phyloP scores from a whole-genome alignment of 92 coral and sea anemone genomes.

The Pocillopora grandis region DNA sequence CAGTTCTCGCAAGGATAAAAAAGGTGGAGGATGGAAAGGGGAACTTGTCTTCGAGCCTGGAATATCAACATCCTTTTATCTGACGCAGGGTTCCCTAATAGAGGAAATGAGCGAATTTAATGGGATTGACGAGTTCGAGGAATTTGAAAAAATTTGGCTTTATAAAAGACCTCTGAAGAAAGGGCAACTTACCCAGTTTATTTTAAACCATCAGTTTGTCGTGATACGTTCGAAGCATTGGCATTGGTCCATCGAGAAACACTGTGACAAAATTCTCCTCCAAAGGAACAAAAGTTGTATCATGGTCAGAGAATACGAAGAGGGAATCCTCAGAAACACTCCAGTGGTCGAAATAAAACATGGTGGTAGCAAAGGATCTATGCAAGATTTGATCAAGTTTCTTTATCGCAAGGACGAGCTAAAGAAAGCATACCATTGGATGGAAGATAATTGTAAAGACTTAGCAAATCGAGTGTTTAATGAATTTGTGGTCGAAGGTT shows the following conservation, averaged over 20 bases:
- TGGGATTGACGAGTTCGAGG: background rate
- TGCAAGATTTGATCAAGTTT: background rate
- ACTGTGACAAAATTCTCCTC: too few relatives aligned
- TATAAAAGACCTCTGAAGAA: background rate
- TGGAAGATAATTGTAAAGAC: background rate
- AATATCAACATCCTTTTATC: too few relatives aligned
- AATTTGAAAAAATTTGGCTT: conserved; percentile 9
- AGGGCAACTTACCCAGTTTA: conserved; percentile 3
- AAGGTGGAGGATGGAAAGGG: too few relatives aligned
- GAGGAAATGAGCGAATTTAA: background rate
- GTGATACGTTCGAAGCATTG: too few relatives aligned
- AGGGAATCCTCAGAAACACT: too few relatives aligned
- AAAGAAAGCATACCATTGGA: background rate
- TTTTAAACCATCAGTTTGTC: too few relatives aligned
- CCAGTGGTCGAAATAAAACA: background rate
- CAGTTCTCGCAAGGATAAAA: too few relatives aligned
- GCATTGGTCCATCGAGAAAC: too few relatives aligned
- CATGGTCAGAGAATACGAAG: too few relatives aligned
- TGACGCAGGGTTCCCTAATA: background rate
- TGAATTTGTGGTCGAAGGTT: background rate
- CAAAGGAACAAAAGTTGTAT: too few relatives aligned
- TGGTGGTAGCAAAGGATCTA: background rate
- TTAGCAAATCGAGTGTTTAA: conserved; percentile 7
- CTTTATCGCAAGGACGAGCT: background rate
- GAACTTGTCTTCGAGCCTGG: too few relatives aligned